These are phyloP conservation scores for Ligdia adustata DNA, from an alignment of 2,888 invertebrate species.

Conservation along the genomic window DNA sequence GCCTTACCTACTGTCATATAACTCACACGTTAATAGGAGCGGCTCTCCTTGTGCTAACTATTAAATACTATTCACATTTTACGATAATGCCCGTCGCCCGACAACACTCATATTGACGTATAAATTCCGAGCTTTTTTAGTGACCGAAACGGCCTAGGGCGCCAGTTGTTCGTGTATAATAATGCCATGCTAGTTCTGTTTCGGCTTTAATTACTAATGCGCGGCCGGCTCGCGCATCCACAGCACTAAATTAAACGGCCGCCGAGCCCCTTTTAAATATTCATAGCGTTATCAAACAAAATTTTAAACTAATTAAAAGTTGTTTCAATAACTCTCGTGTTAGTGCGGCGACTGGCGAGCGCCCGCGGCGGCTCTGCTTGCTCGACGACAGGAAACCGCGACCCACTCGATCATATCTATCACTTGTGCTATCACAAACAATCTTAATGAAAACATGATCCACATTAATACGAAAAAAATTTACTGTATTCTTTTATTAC, in stretches of 20 bases:
- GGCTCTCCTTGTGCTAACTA: slow-evolving; percentile 77
- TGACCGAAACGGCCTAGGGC: slow-evolving; percentile 68
- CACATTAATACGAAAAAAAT: no score
- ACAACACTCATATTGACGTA: slow-evolving; percentile 78
- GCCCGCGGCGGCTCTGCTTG: no score
- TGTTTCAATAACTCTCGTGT: slow-evolving; percentile 64
- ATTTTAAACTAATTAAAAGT: slow-evolving; percentile 80
- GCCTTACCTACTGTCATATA: slow-evolving; percentile 67
- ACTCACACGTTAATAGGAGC: slow-evolving; percentile 76
- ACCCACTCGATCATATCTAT: no score
- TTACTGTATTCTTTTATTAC: no score
- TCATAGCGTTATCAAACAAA: slow-evolving; percentile 80
- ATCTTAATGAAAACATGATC: not conserved
- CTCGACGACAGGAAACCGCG: slow-evolving; percentile 11
- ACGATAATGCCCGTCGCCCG: slow-evolving; percentile 76
- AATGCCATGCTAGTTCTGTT: slow-evolving; percentile 71
- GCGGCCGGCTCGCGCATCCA: slow-evolving; percentile 47
- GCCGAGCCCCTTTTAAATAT: slow-evolving; percentile 74
- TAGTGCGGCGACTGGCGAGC: slow-evolving; percentile 15
- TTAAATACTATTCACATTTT: slow-evolving; percentile 78
- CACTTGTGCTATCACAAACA: no score
- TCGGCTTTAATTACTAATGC: slow-evolving; percentile 69
- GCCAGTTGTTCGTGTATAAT: slow-evolving; percentile 77
- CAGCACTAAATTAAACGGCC: slow-evolving; percentile 77
- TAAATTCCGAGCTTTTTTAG: slow-evolving; percentile 70